Base-by-base conservation (phyloP, 2,113 vertebrate species). In the Tapirus terrestris region DNA sequence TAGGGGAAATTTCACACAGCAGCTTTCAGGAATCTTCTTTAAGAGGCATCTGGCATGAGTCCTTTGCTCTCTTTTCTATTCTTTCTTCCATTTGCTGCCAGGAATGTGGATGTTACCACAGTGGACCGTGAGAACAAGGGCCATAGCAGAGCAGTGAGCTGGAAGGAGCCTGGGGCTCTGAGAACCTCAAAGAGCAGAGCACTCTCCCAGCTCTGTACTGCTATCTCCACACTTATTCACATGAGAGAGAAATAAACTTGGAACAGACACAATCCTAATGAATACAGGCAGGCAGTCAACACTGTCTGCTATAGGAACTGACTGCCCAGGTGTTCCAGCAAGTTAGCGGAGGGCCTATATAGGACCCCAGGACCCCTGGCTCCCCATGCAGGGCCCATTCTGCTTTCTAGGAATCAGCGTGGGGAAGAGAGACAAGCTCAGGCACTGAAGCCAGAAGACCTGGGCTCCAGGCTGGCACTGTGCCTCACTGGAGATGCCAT, bases 181-280 rank as follows among this genome's bases (percentile, higher is more conserved):
- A 48, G 86, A 80, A 43, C 12, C 14, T 13, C 9, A 21, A 29
- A 81, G 23, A 75, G 31, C n/a, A 63, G 27, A 73, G 21, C 16
- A 0, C 53, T 21, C 11, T 11, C 21, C 48, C 60, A 7, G 48
- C 48, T 18, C 23, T n/a, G 25, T 14, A 0, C n/a, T 16, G 0
- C n/a, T 2, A 8, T 25, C 53, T 51, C 67, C 25, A 61, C 33
- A 25, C 25, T 21, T 25, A 27, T 9, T 51, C 39, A n/a, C 21
- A 6, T 14, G n/a, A 31, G 27, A 4, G 67, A 70, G 75, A 75
- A 31, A 45, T 21, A 11, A 48, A 23, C n/a, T 2, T 23, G 43
- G 3, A 68, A 60, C 29, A 79, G n/a, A 61, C 2, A 8, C 9
- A 3, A 7, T 20, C 33, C 72, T 36, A 21, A 12, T 5, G 76